Evolutionary conservation across 1,140 invertebrate genomes (phyloP).

Genomic region (Apis dorsata): DNA sequence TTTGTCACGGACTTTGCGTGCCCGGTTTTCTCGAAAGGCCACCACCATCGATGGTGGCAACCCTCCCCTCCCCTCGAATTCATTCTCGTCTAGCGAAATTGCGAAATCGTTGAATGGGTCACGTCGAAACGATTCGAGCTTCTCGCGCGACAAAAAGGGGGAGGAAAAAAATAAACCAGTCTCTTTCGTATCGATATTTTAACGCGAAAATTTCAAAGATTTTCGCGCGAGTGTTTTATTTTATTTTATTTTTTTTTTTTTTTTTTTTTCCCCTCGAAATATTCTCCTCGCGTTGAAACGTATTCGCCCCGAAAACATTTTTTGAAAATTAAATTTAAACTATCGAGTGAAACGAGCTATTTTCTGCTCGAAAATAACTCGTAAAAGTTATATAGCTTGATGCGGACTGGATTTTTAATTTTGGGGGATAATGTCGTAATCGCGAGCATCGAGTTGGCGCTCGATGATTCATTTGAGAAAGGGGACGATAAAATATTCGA

Average conservation of each 20-base stretch:
- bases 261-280: too few relatives aligned
- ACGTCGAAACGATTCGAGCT: not conserved
- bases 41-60: not conserved
- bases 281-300: too few relatives aligned
- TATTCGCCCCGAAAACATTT: too few relatives aligned
- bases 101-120: not conserved
- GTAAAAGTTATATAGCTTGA: too few relatives aligned
- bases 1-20: not conserved
- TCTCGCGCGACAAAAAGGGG: not conserved
- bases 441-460: too few relatives aligned
- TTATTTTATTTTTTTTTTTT: not conserved
- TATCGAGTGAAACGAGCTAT: too few relatives aligned
- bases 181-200: not conserved
- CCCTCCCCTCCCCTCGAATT: not conserved
- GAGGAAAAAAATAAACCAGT: not conserved
- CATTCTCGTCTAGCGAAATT: not conserved
- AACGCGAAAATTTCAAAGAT: not conserved
- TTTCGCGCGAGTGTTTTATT: not conserved
- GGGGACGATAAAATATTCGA: too few relatives aligned
- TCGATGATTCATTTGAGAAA: too few relatives aligned
- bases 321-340: too few relatives aligned
- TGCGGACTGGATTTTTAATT: too few relatives aligned
- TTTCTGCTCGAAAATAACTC: too few relatives aligned
- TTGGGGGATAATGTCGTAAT: too few relatives aligned
- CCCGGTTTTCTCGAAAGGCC: not conserved